Evolutionary conservation across 2,888 invertebrate genomes (phyloP).

Genomic region (Tetropium fuscum): DNA sequence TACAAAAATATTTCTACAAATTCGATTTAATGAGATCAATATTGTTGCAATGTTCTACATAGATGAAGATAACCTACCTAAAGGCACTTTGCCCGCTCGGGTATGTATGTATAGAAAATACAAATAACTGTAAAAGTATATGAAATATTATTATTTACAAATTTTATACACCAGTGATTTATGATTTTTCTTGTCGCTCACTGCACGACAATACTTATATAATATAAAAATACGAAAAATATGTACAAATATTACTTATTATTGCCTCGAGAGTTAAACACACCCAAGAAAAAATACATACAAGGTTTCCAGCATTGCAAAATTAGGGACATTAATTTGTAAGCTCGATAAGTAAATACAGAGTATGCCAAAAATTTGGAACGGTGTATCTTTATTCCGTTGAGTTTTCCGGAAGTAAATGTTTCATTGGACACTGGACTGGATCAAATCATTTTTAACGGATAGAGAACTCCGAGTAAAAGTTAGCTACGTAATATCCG

Average conservation of each 20-base stretch:
- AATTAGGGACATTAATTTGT: too few species aligned
- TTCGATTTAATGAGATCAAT: constrained; percentile 38
- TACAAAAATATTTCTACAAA: constrained; percentile 33
- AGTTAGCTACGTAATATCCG: background rate
- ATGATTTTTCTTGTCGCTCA: background rate
- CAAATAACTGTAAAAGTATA: constrained; percentile 4
- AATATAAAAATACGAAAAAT: too few species aligned
- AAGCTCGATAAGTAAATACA: too few species aligned
- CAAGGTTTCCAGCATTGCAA: background rate
- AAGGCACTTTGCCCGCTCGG: constrained; percentile 1
- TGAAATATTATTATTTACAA: constrained; percentile 26
- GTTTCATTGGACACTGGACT: background rate
- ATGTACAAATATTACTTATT: too few species aligned
- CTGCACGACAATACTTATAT: too few species aligned
- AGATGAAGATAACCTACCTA: constrained; percentile 9
- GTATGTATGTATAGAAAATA: constrained; percentile 10
- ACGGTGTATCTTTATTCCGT: too few species aligned
- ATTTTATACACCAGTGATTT: constrained; percentile 1
- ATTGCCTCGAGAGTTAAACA: too few species aligned
- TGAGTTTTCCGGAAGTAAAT: too few species aligned
- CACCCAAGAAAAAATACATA: background rate
- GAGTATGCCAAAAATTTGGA: too few species aligned
- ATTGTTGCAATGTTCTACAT: constrained; percentile 22
- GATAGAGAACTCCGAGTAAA: background rate
- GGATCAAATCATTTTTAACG: background rate